These are phyloP conservation scores for Amphimallon solstitiale DNA, from an alignment of 2,888 invertebrate species.

Conservation along the genomic window DNA sequence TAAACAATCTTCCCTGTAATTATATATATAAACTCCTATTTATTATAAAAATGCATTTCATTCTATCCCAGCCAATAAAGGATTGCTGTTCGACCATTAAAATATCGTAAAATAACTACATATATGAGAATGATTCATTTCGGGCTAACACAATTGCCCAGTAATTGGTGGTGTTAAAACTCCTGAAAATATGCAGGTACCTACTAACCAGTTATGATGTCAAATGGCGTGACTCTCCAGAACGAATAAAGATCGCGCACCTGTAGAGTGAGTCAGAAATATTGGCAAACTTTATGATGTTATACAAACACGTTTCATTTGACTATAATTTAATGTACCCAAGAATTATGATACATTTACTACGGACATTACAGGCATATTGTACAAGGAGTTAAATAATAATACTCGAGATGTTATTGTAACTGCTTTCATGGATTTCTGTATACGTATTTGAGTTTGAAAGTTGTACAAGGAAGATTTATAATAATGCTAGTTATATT, in stretches of 20 bases:
- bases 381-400: no score
- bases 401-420: no score
- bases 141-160: neutral
- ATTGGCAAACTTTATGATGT: conserved; percentile 14
- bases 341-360: neutral
- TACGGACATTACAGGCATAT: no score
- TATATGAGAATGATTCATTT: conserved; percentile 2
- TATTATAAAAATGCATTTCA: no score
- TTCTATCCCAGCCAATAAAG: no score
- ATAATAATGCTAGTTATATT: no score
- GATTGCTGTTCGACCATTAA: neutral
- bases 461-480: no score
- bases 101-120: neutral
- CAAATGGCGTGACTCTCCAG: conserved; percentile 17
- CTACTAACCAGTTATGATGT: conserved; percentile 24
- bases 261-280: conserved; percentile 23
- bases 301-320: conserved; percentile 15
- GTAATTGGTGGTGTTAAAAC: conserved; percentile 7
- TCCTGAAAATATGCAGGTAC: conserved; percentile 15
- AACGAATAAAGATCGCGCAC: conserved; percentile 11
- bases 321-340: neutral
- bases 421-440: no score
- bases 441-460: no score
- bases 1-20: no score
- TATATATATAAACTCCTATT: no score